Conservation (phyloP, 2,888 invertebrate genomes). For the Amiota mariae region DNA sequence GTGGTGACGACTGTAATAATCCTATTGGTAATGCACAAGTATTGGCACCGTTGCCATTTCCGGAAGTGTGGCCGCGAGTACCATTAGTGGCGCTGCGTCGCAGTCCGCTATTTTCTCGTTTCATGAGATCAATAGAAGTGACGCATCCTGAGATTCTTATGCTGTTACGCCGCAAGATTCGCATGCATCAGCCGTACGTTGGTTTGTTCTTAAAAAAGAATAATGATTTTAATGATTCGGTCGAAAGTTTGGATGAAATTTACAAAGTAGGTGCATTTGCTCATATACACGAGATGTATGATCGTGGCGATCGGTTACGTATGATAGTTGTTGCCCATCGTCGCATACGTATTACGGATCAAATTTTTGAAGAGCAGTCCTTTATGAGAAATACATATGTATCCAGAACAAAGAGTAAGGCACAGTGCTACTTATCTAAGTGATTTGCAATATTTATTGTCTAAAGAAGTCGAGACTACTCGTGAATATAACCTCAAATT, state of each 20-base stretch:
- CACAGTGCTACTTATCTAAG: no score
- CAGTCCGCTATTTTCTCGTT: slow-evolving; percentile 95
- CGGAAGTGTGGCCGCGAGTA: slow-evolving; percentile 93
- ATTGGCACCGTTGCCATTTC: slow-evolving; percentile 74
- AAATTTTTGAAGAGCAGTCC: slow-evolving; percentile 84
- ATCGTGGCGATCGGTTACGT: slow-evolving; percentile 87
- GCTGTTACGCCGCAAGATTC: slow-evolving; percentile 89
- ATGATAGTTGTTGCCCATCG: slow-evolving; percentile 94
- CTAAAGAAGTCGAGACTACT: slow-evolving; percentile 58
- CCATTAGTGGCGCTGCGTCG: slow-evolving; percentile 93
- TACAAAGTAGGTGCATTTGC: slow-evolving; percentile 93
- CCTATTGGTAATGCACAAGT: slow-evolving; percentile 53
- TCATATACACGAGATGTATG: slow-evolving; percentile 96
- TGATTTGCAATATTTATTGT: no score
- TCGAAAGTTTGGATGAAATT: slow-evolving; percentile 85
- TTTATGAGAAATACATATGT: no score
- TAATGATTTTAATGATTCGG: slow-evolving; percentile 88
- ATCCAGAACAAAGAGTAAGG: slow-evolving; percentile 57
- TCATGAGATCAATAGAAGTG: slow-evolving; percentile 94
- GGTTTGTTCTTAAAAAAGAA: slow-evolving; percentile 94
- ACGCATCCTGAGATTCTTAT: slow-evolving; percentile 87
- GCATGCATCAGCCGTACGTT: slow-evolving; percentile 93
- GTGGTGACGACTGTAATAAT: slow-evolving; percentile 16
- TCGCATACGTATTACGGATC: slow-evolving; percentile 83
- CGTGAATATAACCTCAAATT: neutral